These are phyloP conservation scores for Fundulus diaphanus DNA, from an alignment of 2,797 vertebrate genomes.

Conservation along the genomic window DNA sequence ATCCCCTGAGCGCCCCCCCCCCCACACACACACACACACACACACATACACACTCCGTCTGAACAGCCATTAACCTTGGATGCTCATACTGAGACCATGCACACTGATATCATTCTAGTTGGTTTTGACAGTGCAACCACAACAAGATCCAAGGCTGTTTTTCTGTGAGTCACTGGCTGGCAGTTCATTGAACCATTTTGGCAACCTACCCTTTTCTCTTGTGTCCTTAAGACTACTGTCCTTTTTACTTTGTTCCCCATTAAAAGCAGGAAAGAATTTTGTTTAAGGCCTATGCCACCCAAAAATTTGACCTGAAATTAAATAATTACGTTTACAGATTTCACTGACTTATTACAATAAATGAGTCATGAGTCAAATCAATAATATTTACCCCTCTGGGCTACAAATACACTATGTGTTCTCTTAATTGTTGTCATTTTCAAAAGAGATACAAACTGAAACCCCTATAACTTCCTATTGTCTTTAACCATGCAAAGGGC, in stretches of 20 bases:
- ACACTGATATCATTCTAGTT: conserved; percentile 29
- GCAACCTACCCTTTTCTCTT: conserved; percentile 13
- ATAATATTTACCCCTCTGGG: background rate
- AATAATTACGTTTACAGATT: background rate
- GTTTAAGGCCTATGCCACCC: background rate
- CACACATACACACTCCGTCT: conserved; percentile 31
- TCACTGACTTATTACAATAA: background rate
- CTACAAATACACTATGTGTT: background rate
- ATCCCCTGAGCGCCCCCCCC: conserved; percentile 36
- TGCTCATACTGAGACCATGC: conserved; percentile 32
- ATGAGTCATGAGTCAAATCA: background rate
- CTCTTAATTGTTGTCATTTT: background rate
- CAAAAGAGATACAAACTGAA: background rate
- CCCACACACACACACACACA: conserved; percentile 23
- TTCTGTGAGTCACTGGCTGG: conserved; percentile 41
- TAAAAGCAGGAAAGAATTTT: background rate
- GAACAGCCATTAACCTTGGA: conserved; percentile 49
- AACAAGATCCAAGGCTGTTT: conserved; percentile 23
- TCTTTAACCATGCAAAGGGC: background rate
- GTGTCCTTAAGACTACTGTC: conserved; percentile 4
- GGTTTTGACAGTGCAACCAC: conserved; percentile 24
- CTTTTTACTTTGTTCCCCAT: conserved; percentile 3
- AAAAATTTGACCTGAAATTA: background rate
- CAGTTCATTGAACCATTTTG: conserved; percentile 32
- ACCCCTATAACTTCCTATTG: background rate